These are phyloP conservation scores for Seriola dumerili DNA, from an alignment of 2,113 vertebrate genomes.

Conservation along the genomic window DNA sequence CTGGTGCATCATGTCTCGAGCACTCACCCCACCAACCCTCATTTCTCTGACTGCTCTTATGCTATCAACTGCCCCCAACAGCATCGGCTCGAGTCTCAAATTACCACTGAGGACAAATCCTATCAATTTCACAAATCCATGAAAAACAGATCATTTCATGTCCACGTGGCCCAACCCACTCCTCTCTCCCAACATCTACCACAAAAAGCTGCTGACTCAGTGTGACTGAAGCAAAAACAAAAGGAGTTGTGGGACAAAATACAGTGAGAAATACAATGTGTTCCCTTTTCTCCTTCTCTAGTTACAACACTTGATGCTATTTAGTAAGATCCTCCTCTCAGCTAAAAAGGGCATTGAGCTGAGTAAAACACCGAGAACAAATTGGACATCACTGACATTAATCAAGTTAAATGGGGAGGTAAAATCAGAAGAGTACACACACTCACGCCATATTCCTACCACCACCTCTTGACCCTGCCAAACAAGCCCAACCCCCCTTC, in stretches of 20 bases:
- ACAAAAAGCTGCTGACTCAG: conserved; percentile 74
- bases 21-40: conserved; percentile 52
- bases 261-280: conserved; percentile 49
- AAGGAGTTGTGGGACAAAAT: conserved; percentile 49
- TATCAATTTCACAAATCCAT: conserved; percentile 84
- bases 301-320: conserved; percentile 53
- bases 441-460: not conserved
- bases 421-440: conserved; percentile 36
- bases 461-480: conserved; percentile 3
- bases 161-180: conserved; percentile 63
- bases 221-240: conserved; percentile 69
- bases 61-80: conserved; percentile 41
- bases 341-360: conserved; percentile 38
- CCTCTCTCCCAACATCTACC: conserved; percentile 40
- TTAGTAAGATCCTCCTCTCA: conserved; percentile 40
- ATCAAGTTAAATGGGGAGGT: conserved; percentile 24
- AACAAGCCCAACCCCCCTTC: conserved; percentile 2
- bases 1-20: conserved; percentile 16
- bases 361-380: conserved; percentile 42
- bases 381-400: conserved; percentile 33
- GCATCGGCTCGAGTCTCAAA: conserved; percentile 59
- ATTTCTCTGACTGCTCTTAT: conserved; percentile 49
- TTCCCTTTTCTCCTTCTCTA: conserved; percentile 41
- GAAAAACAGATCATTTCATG: conserved; percentile 78
- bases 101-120: conserved; percentile 72